phyloP scores from a whole-genome alignment of 2,113 vertebrate genomes.

The Chunga burmeisteri region DNA sequence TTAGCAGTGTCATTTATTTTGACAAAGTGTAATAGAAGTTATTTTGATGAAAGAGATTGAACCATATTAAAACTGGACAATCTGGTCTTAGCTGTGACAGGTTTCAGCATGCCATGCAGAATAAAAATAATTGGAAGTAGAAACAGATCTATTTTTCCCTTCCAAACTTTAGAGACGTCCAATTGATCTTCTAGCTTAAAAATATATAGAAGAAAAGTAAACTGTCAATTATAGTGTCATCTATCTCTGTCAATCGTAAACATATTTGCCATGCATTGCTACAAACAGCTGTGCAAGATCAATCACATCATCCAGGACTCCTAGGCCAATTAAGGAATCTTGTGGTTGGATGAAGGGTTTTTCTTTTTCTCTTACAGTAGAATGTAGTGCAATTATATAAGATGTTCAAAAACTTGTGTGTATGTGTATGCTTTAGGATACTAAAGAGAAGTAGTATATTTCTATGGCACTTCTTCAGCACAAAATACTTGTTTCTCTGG shows the following conservation, averaged over 20 bases:
- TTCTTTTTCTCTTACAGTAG: background rate
- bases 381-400: background rate
- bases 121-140: slow-evolving; percentile 42
- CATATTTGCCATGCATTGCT: background rate
- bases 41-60: background rate
- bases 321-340: slow-evolving; percentile 23
- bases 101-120: background rate
- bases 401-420: background rate
- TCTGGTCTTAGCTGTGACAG: slow-evolving; percentile 1
- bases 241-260: slow-evolving; percentile 15
- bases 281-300: slow-evolving; percentile 17
- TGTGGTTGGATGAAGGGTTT: background rate
- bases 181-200: slow-evolving; percentile 7
- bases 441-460: background rate
- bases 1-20: background rate
- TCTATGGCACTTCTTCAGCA: background rate
- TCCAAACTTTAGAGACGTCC: background rate
- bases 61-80: slow-evolving; percentile 18
- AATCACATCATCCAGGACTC: slow-evolving; percentile 16
- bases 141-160: slow-evolving; percentile 22
- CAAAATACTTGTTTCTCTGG: background rate
- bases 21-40: background rate
- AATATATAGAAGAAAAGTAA: background rate
- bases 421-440: background rate
- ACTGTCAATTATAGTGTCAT: slow-evolving; percentile 19